A percentile compares a stretch with the other conserved stretches of the same genome.
phyloP scores from a whole-genome alignment of 2,113 vertebrate species.

The Zeus faber region DNA sequence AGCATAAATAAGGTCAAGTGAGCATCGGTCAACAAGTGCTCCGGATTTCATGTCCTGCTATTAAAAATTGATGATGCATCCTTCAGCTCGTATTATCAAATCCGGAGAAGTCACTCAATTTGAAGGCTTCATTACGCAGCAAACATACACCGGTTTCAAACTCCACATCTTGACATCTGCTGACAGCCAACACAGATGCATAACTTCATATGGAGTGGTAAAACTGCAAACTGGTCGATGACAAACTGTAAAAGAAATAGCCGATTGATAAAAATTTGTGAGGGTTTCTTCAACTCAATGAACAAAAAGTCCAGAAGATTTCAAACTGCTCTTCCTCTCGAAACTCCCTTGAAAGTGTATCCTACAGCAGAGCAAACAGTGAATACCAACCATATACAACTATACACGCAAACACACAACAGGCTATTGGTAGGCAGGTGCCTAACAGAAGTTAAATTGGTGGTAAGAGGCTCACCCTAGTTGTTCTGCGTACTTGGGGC shows the following conservation, averaged over 20 bases:
- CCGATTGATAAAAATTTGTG: not conserved
- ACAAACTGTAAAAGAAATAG: not conserved
- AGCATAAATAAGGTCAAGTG: slow-evolving; percentile 9
- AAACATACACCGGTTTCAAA: no score
- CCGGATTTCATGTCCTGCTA: slow-evolving; percentile 9
- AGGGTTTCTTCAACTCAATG: slow-evolving; percentile 1
- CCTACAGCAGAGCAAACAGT: no score
- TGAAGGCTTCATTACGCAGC: slow-evolving; percentile 1
- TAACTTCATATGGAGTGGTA: no score
- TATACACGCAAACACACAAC: not conserved
- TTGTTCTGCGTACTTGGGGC: slow-evolving; percentile 49
- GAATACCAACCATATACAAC: slow-evolving; percentile 1
- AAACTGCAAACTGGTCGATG: no score
- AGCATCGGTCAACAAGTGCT: slow-evolving; percentile 19
- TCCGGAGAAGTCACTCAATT: slow-evolving; percentile 13
- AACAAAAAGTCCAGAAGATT: slow-evolving; percentile 27
- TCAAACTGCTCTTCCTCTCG: slow-evolving; percentile 7
- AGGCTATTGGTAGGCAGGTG: slow-evolving; percentile 18
- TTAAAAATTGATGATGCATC: slow-evolving; percentile 25
- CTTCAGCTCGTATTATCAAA: slow-evolving; percentile 27
- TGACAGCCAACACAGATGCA: no score
- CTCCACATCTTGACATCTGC: not conserved
- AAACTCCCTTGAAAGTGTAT: not conserved
- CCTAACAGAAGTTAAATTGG: slow-evolving; percentile 1
- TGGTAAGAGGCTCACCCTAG: slow-evolving; percentile 60